Conservation (phyloP, 2,888 invertebrate genomes). For the Atherix ibis region DNA sequence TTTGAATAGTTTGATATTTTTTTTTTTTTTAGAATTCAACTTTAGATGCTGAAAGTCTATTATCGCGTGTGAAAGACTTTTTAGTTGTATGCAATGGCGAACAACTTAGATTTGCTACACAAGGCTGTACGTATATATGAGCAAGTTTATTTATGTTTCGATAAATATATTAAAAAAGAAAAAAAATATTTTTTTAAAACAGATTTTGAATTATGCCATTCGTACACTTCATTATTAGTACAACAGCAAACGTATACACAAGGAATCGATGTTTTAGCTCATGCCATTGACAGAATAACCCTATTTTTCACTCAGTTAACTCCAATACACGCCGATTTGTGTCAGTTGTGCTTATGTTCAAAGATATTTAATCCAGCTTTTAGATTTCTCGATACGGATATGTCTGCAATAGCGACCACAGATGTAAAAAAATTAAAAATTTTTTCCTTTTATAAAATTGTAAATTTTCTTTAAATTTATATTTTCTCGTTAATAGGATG, state of each 20-base stretch:
- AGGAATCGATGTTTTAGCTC: constrained; percentile 67
- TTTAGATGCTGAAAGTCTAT: constrained; percentile 28
- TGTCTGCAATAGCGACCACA: constrained; percentile 70
- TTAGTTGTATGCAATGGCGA: constrained; percentile 75
- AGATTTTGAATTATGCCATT: constrained; percentile 85
- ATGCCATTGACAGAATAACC: constrained; percentile 78
- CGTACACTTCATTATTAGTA: constrained; percentile 60
- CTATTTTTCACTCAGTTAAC: constrained; percentile 79
- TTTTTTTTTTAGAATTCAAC: constrained; percentile 17
- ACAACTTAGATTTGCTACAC: constrained; percentile 74
- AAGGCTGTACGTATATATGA: constrained; percentile 52
- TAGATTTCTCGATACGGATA: constrained; percentile 74
- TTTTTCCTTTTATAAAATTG: neutral
- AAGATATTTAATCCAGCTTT: constrained; percentile 87
- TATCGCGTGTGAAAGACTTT: constrained; percentile 71
- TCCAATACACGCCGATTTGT: constrained; percentile 85
- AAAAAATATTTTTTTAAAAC: constrained; percentile 18
- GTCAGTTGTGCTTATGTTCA: constrained; percentile 77
- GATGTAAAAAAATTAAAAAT: constrained; percentile 39
- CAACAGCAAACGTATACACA: constrained; percentile 58
- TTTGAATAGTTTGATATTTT: neutral
- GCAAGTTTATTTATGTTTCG: constrained; percentile 3
- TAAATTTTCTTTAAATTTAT: constrained; percentile 11
- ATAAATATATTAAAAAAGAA: constrained; percentile 4
- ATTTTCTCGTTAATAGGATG: no score